Base-by-base conservation (phyloP, 2,888 invertebrate species). In the Clusia tigrina region DNA sequence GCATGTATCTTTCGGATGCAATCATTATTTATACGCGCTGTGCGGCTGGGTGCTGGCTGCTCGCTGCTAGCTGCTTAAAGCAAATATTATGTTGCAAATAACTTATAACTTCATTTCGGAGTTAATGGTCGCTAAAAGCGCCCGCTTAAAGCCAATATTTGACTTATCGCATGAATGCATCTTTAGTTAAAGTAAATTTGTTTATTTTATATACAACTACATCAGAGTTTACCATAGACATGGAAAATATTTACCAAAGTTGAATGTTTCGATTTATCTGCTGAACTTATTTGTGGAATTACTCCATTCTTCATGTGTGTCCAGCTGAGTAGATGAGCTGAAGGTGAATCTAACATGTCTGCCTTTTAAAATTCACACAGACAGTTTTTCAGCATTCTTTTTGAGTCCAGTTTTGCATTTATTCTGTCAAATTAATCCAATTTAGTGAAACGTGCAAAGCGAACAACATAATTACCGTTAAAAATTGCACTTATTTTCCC, bases 391-490 rank as follows among this genome's bases (percentile, higher is more conserved):
- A 70, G 22, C 57, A 54, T 58, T 76, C 76, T 76, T 32, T n/a
- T n/a, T n/a, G n/a, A n/a, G n/a, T n/a, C n/a, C n/a, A n/a, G 12
- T 12, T 74, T 74, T 78, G 74, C 74, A 74, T 74, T 74, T 77
- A 76, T n/a, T n/a, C 74, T 74, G 74, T 74, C 74, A 74, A 74
- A 74, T 74, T 74, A 74, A 74, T 74, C 74, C 74, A 74, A 74
- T 74, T 74, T 76, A 74, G 75, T 72, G 72, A 73, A 77, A 70
- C 66, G 58, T 78, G 78, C 74, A 76, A 74, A 77, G 71, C 75
- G 74, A 74, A 74, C 74, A 74, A 74, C 74, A 74, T 77, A 74
- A 74, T 74, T 74, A 74, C 78, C 74, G 74, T 74, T 74, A 74
- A 74, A 78, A 74, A 74, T 78, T 77, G 78, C 72, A 68, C 67